Evolutionary conservation across 1,140 invertebrate species (phyloP).

Genomic region (Apolygus lucorum): DNA sequence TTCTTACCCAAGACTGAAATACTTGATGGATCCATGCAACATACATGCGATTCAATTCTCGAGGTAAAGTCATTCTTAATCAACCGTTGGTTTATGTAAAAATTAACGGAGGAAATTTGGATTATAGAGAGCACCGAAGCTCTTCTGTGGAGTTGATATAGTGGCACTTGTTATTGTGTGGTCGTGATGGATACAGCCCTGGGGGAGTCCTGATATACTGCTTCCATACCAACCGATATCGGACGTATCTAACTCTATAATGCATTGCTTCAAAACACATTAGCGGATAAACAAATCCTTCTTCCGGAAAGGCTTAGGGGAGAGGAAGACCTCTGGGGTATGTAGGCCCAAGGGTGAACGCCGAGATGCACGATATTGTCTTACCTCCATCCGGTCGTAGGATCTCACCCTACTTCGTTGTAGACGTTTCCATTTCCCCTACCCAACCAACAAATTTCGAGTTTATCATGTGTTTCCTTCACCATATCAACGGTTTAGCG

Average conservation of each 20-base stretch:
- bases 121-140: no score
- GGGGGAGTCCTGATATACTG: conserved; percentile 6
- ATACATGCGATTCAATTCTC: no score
- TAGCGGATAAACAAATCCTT: conserved; percentile 13
- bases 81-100: no score
- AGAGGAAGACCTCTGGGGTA: background rate
- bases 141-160: conserved; percentile 10
- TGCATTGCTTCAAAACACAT: conserved; percentile 17
- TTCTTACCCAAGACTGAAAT: no score
- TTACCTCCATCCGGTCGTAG: background rate
- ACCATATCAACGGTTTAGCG: no score
- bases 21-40: no score
- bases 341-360: background rate
- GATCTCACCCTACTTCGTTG: background rate
- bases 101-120: no score
- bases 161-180: conserved; percentile 23
- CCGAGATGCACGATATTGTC: background rate
- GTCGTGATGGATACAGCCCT: conserved; percentile 20
- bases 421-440: no score
- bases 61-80: no score
- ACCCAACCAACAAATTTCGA: no score
- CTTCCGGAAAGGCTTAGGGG: no score
- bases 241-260: conserved; percentile 18
- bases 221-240: background rate
- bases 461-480: no score